phyloP scores from a whole-genome alignment of 2,113 vertebrate species.

The Collichthys lucidus region DNA sequence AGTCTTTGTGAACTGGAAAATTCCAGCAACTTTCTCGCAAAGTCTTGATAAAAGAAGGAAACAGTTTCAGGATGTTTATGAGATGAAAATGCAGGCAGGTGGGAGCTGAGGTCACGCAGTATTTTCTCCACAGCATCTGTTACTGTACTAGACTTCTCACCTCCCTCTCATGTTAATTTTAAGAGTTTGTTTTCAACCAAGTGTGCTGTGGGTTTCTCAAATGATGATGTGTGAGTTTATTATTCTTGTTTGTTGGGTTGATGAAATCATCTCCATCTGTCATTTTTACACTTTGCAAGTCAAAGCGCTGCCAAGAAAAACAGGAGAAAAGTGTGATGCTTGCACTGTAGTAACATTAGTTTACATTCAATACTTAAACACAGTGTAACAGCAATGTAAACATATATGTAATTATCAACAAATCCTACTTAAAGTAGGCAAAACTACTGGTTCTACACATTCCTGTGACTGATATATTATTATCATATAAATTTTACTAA shows the following conservation, averaged over 20 bases:
- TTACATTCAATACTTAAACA: neutral
- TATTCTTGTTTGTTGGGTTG: neutral
- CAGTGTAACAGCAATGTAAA: neutral
- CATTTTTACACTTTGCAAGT: neutral
- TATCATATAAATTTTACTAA: neutral
- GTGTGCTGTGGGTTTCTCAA: neutral
- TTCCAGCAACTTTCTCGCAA: neutral
- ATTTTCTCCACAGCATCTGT: slow-evolving; percentile 18
- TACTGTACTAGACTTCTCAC: neutral
- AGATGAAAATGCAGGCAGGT: slow-evolving; percentile 15
- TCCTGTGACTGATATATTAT: neutral
- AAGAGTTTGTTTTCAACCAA: neutral
- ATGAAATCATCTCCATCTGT: slow-evolving; percentile 17
- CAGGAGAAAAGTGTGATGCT: neutral
- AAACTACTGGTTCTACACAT: neutral
- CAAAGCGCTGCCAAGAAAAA: neutral
- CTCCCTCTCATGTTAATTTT: neutral
- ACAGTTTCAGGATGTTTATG: slow-evolving; percentile 28
- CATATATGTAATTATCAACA: neutral
- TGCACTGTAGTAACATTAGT: neutral
- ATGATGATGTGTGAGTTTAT: neutral
- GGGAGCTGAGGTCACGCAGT: slow-evolving; percentile 22
- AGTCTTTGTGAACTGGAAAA: neutral
- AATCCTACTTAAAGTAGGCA: neutral
- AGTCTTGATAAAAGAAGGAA: slow-evolving; percentile 7